A percentile compares a stretch with the other conserved stretches of the same genome.
These are phyloP conservation scores for Sphaeramia orbicularis DNA, from an alignment of 2,797 vertebrate species.

Conservation along the genomic window DNA sequence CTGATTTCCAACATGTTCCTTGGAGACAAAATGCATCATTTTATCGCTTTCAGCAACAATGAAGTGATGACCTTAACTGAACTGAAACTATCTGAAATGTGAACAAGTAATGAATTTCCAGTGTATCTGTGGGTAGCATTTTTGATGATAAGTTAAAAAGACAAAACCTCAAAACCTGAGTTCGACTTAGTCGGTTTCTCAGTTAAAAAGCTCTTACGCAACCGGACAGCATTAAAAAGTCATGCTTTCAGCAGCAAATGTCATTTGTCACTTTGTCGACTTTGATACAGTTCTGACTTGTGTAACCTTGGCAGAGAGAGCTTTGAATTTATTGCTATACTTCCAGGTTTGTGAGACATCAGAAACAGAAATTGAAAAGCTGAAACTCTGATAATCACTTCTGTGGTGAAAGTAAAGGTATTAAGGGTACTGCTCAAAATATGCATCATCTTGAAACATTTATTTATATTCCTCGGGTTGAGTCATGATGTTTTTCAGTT, in stretches of 20 bases:
- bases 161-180: neutral
- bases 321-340: neutral
- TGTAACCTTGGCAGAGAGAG: neutral
- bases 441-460: slow-evolving; percentile 6
- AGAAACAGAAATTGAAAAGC: neutral
- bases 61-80: neutral
- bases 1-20: neutral
- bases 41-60: neutral
- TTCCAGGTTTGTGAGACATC: neutral
- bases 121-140: too few species aligned
- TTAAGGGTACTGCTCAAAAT: neutral
- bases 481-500: neutral
- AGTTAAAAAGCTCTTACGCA: neutral
- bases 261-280: neutral
- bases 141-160: neutral
- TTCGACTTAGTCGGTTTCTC: neutral
- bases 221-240: neutral
- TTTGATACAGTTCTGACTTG: neutral
- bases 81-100: neutral
- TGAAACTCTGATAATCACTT: neutral
- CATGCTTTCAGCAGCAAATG: too few species aligned
- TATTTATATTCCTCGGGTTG: neutral
- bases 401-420: neutral
- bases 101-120: slow-evolving; percentile 4
- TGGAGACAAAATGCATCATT: neutral